Conservation (phyloP, 2,113 vertebrate genomes). For the Lichenostomus cassidix region DNA sequence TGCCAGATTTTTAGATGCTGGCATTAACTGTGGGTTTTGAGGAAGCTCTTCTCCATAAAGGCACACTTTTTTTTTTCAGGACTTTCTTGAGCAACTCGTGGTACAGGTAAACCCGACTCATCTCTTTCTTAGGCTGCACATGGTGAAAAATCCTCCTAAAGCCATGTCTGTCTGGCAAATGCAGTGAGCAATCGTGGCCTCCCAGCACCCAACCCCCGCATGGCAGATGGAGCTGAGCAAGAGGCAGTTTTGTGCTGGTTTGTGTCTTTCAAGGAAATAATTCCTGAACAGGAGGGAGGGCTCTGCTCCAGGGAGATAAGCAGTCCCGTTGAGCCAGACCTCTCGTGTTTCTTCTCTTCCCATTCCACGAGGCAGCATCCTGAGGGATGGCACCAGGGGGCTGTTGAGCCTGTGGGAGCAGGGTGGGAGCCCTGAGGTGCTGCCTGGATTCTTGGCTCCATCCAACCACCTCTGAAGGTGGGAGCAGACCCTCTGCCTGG, state of each 20-base stretch:
- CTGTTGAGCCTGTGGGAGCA: neutral
- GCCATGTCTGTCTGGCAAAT: neutral
- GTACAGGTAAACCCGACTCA: neutral
- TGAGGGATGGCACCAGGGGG: neutral
- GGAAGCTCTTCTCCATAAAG: neutral
- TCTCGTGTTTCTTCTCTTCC: neutral
- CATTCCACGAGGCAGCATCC: neutral
- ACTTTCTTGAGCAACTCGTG: neutral
- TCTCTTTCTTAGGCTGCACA: neutral
- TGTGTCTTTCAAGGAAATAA: constrained; percentile 56
- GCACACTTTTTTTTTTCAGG: neutral
- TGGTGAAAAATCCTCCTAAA: neutral
- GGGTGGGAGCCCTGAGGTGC: neutral
- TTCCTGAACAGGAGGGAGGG: constrained; percentile 39
- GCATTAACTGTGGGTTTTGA: neutral
- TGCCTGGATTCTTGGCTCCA: neutral
- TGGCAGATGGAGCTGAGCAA: constrained; percentile 52
- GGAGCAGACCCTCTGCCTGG: neutral
- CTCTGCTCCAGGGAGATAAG: neutral
- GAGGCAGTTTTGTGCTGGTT: constrained; percentile 14
- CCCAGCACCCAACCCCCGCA: neutral
- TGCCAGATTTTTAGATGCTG: neutral
- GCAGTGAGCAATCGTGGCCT: neutral
- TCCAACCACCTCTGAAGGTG: fast-evolving
- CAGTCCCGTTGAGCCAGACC: neutral